Base-by-base conservation (phyloP, 2,888 invertebrate genomes). In the Acleris laterana region DNA sequence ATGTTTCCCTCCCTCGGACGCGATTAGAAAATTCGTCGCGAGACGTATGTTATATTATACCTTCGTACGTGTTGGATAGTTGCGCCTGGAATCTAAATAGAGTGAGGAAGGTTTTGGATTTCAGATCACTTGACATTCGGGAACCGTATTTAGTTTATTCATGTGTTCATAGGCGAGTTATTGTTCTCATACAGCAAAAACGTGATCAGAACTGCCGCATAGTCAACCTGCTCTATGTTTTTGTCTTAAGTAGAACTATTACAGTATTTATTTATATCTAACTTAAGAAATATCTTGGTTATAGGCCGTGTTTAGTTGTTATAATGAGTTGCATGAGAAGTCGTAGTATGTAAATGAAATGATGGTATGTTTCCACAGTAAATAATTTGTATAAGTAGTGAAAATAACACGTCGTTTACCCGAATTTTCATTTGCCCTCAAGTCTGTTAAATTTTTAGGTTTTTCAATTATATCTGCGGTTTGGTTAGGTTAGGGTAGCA, bases 21-120 rank as follows among this genome's bases (percentile, higher is more conserved):
- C 92, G 92, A 92, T 92, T 92, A 92, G 89, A 92, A 91, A 91
- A 89, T 89, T 89, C 90, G 87, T 88, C 85, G 87, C 82, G 80
- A 72, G 71, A 71, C 74, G 70, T 76, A 75, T 72, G 71, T 68
- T 70, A 65, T 68, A 66, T 62, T 63, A 70, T 66, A 66, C 66
- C 62, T 66, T 42, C 60, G 55, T 56, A 65, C 62, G 62, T 62
- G 62, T 32, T 56, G 55, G 52, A 65, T 66, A 66, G 66, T 66
- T 57, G 58, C 9, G 66, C 49, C 32, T 49, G 66, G 57, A 66
- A 62, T 66, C 66, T 62, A 66, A 66, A 66, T 66, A 60, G 46
- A 56, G 38, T 42, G 48, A 59, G 32, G 42, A 42, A 56, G 64
- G 60, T 65, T 56, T 65, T 61, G 19, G 44, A 49, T 65, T 65